A percentile compares a stretch with the other conserved stretches of the same genome.
phyloP scores from a whole-genome alignment of 2,888 invertebrate species.

The Eudasyphora cyanicolor region DNA sequence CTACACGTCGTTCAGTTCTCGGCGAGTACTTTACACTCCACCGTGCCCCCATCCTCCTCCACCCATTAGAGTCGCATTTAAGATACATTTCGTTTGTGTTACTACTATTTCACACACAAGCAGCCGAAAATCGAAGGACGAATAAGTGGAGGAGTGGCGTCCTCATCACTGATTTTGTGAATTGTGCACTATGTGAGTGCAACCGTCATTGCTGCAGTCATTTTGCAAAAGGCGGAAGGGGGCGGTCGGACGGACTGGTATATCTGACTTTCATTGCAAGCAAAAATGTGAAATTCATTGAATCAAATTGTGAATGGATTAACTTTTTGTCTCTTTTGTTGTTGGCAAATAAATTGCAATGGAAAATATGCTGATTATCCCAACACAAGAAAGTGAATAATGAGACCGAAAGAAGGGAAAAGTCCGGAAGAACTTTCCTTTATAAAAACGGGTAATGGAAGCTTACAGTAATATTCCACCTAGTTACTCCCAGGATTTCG shows the following conservation, averaged over 20 bases:
- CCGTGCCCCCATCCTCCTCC: no score
- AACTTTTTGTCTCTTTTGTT: background rate
- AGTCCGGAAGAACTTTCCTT: background rate
- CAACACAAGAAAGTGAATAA: background rate
- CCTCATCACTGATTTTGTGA: no score
- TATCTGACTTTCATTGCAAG: slow-evolving; percentile 70
- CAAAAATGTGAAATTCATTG: slow-evolving; percentile 67
- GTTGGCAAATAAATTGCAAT: slow-evolving; percentile 38
- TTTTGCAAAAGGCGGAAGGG: no score
- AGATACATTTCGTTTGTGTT: slow-evolving; percentile 20
- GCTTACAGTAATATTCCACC: no score
- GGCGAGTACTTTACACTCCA: background rate
- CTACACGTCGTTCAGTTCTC: background rate
- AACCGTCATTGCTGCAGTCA: no score
- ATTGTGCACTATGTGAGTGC: no score
- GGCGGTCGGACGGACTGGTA: slow-evolving; percentile 78
- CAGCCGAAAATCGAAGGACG: background rate
- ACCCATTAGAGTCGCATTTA: background rate
- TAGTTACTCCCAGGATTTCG: no score
- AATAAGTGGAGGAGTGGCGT: background rate
- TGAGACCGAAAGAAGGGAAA: background rate
- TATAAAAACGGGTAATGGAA: background rate
- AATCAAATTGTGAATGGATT: slow-evolving; percentile 61
- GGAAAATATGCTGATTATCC: slow-evolving; percentile 44
- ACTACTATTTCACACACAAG: slow-evolving; percentile 2